Conservation (phyloP, 2,797 vertebrate species). For the Sebastes vulpes region DNA sequence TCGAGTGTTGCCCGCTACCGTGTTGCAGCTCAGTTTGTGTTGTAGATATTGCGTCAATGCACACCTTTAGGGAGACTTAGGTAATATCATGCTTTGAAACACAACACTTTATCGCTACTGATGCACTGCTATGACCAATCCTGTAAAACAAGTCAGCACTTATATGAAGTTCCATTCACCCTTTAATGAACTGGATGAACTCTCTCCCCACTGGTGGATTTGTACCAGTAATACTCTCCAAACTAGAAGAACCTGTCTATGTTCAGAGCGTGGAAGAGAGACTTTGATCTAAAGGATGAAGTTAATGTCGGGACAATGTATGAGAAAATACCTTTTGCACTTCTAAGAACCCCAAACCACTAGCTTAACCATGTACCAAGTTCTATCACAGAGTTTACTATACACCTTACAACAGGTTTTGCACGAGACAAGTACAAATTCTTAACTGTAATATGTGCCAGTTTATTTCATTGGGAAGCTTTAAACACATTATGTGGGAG, state of each 20-base stretch:
- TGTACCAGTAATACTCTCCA: neutral
- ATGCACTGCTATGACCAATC: neutral
- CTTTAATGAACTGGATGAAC: neutral
- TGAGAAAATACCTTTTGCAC: neutral
- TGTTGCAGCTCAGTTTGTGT: neutral
- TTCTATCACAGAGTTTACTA: neutral
- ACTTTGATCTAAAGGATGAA: neutral
- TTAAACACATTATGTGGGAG: neutral
- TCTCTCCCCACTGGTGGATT: neutral
- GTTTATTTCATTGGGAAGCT: neutral
- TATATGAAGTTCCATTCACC: neutral
- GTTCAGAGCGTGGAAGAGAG: neutral
- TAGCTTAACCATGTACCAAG: neutral
- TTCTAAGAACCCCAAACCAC: neutral
- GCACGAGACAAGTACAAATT: neutral
- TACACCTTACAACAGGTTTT: neutral
- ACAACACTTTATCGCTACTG: neutral
- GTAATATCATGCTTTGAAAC: neutral
- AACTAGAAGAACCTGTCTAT: neutral
- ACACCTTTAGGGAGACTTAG: neutral
- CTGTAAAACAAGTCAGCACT: neutral
- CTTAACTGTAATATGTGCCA: neutral
- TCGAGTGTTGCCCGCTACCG: neutral
- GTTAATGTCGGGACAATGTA: neutral
- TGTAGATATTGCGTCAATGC: neutral